Evolutionary conservation across 2,113 vertebrate genomes (phyloP).

Genomic region (Eulacestoma nigropectus): DNA sequence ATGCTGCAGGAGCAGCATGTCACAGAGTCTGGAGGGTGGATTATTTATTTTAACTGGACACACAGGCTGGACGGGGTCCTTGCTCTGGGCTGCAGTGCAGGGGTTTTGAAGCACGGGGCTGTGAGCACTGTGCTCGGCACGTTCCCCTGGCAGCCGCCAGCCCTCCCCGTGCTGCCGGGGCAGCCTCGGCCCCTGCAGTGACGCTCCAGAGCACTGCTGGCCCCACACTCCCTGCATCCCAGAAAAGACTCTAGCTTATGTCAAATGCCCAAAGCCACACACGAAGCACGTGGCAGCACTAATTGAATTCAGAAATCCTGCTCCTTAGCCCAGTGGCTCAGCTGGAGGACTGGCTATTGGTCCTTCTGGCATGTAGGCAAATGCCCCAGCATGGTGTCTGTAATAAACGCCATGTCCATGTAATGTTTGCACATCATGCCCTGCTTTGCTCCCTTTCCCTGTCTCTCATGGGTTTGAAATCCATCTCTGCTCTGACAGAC

Average conservation of each 20-base stretch:
- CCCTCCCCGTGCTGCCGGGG: neutral
- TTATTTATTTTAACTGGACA: neutral
- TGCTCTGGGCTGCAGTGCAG: neutral
- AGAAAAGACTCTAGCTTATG: neutral
- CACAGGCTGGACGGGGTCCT: fast-evolving
- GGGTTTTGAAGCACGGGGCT: fast-evolving
- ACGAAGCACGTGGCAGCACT: neutral
- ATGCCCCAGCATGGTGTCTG: neutral
- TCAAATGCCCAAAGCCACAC: neutral
- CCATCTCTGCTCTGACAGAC: neutral
- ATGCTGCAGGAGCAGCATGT: neutral
- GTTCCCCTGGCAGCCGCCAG: fast-evolving
- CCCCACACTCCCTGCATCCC: neutral
- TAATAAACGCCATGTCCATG: fast-evolving
- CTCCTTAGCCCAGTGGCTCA: neutral
- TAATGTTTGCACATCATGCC: neutral
- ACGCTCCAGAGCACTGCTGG: fast-evolving
- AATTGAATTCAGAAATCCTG: neutral
- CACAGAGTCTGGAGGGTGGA: neutral
- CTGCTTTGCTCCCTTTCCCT: neutral
- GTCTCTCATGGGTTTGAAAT: neutral
- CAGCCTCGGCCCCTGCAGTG: neutral
- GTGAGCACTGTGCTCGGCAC: fast-evolving
- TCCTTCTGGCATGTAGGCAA: neutral
- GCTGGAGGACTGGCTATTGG: neutral